Conservation (phyloP, 2,888 invertebrate species). For the Eucera pruinosa region DNA sequence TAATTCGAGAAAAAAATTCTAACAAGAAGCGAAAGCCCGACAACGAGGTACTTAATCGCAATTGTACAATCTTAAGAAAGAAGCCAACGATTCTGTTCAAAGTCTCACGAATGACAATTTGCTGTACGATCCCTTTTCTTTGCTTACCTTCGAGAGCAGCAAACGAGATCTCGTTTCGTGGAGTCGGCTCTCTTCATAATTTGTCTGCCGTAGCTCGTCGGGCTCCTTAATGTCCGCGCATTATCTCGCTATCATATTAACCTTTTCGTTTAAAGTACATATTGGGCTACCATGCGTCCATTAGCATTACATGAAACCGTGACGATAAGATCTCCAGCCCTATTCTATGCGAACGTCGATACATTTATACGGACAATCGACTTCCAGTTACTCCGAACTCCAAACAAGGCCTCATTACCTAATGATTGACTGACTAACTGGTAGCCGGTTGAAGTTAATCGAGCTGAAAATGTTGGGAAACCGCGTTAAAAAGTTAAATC, state of each 20-base stretch:
- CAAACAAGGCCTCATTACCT: slow-evolving; percentile 53
- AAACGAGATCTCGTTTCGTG: slow-evolving; percentile 56
- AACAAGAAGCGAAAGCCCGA: neutral
- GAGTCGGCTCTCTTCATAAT: slow-evolving; percentile 51
- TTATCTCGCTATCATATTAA: slow-evolving; percentile 60
- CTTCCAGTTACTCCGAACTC: slow-evolving; percentile 38
- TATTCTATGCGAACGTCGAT: slow-evolving; percentile 37
- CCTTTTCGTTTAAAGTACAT: slow-evolving; percentile 57
- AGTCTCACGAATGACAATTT: slow-evolving; percentile 33
- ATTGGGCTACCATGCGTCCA: slow-evolving; percentile 55
- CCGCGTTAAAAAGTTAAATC: slow-evolving; percentile 25
- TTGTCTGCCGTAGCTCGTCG: slow-evolving; percentile 41
- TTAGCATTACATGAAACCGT: slow-evolving; percentile 58
- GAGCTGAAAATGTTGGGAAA: slow-evolving; percentile 20
- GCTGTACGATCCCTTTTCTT: slow-evolving; percentile 19
- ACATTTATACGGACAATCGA: slow-evolving; percentile 53
- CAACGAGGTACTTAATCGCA: neutral
- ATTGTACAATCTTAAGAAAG: slow-evolving; percentile 18
- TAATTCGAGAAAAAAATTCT: neutral
- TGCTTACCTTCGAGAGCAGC: slow-evolving; percentile 15
- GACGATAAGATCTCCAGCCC: slow-evolving; percentile 52
- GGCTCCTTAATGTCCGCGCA: slow-evolving; percentile 52
- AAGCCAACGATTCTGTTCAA: slow-evolving; percentile 8
- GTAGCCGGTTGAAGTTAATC: slow-evolving; percentile 45
- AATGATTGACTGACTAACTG: slow-evolving; percentile 56